Percentiles rank a stretch among this genome's conserved stretches.
Conservation (phyloP, 1,140 invertebrate genomes). For the Lepeophtheirus salmonis region DNA sequence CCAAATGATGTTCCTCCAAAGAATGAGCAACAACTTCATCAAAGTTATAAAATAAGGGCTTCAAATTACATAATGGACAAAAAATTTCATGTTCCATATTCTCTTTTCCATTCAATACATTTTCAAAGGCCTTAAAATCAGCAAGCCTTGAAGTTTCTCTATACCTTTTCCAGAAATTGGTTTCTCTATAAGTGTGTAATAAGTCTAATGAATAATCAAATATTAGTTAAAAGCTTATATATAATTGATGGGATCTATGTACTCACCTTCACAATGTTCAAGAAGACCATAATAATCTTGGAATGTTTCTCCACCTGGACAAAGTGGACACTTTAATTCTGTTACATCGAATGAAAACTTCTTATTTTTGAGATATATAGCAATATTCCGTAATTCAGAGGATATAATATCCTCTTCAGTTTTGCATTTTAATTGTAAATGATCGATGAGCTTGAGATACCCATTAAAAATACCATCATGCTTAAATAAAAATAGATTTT, state of each 20-base stretch:
- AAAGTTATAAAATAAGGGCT: neutral
- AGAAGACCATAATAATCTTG: neutral
- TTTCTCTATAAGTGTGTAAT: neutral
- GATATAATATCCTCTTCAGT: neutral
- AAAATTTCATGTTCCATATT: neutral
- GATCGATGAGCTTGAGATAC: neutral
- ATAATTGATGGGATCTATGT: no score
- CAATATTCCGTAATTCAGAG: neutral
- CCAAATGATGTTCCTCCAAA: neutral
- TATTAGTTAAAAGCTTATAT: no score
- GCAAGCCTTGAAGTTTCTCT: neutral
- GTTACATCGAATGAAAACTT: neutral
- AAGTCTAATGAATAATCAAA: no score
- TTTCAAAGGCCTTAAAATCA: neutral
- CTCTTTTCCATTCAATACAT: neutral
- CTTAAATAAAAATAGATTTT: no score
- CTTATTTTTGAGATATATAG: neutral
- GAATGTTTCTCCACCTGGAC: neutral
- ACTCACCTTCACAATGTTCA: neutral
- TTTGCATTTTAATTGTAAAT: neutral
- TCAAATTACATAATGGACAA: neutral
- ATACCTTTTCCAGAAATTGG: neutral
- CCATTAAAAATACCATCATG: no score
- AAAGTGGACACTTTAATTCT: neutral
- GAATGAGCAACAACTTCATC: neutral